phyloP scores from a whole-genome alignment of 1,140 invertebrate species.

The Diorhabda elongata region DNA sequence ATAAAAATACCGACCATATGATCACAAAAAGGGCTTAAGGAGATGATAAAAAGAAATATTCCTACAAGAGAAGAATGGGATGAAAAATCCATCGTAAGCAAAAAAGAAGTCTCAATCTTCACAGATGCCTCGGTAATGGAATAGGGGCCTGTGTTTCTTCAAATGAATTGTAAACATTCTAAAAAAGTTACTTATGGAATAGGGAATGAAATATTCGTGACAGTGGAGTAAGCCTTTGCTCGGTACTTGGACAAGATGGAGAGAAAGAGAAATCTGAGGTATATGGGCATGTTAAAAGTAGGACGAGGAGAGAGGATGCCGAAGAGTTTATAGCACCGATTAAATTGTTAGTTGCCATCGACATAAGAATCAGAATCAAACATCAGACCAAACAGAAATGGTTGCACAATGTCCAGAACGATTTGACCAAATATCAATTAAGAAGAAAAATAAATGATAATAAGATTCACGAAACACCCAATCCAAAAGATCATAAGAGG shows the following conservation, averaged over 20 bases:
- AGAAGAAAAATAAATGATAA: background rate
- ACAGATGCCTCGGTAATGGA: background rate
- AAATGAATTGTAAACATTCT: no score
- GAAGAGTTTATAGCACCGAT: background rate
- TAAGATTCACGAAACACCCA: background rate
- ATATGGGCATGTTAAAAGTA: background rate
- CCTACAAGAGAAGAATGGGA: no score
- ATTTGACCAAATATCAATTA: background rate
- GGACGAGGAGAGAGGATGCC: background rate
- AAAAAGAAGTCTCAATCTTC: no score
- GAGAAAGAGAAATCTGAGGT: background rate
- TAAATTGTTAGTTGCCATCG: background rate
- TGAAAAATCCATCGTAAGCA: no score
- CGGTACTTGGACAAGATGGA: no score
- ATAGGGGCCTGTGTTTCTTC: no score
- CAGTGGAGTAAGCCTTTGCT: no score
- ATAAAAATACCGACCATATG: no score
- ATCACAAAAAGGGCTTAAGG: no score
- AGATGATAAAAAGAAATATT: no score
- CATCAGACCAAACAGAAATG: background rate
- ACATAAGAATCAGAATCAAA: background rate
- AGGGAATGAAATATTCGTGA: background rate
- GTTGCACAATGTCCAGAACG: background rate
- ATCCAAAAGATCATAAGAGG: background rate
- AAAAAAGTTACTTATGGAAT: background rate